Base-by-base conservation (phyloP, 2,797 vertebrate species). In the Cichlasoma orientale region DNA sequence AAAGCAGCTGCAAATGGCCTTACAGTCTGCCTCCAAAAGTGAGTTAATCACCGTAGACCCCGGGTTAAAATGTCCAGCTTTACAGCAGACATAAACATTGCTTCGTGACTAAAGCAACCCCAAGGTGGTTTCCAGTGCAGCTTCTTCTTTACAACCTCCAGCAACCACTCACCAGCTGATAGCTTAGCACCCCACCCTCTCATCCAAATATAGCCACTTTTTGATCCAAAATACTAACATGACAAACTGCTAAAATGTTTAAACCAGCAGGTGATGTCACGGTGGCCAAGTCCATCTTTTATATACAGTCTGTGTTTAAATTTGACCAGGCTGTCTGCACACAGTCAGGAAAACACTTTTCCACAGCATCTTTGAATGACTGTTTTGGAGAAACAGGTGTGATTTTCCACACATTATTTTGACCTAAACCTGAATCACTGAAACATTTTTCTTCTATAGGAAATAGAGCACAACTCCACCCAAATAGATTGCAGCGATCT, bases 381-480 rank as follows among this genome's bases (percentile, higher is more conserved):
- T 7, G 14, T 27, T 41, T 66, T 47, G 23, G 44, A 66, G 38
- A 66, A 52, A 66, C 38, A 44, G 9, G 23, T 47, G 61, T 66
- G 38, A 47, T 27, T 66, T 7, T 47, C 8, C 16, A 61, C 6
- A 9, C 11, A 9, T 74, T 53, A 69, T 41, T 61, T 36, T 75
- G 11, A 83, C 70, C 61, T 47, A 13, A 68, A 68, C 10, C 13
- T 36, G 25, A 74, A 25, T 55, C 53, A 50, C 13, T 36, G 25
- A 74, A 25, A 58, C 53, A 50, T 7, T 41, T 66, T 58, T 16
- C 69, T 10, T 55, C 25, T 12, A 1, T 3, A 4, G 29, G 36
- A 77, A 77, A 78, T 61, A 5, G 77, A 82, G 13, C 41, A 59
- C 12, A 44, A 33, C 58, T 75, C 5, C 47, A 66, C 23, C 61